Evolutionary conservation across 1,140 invertebrate genomes (phyloP), one percentile per base, ranked within the genome.

Genomic region (Temnothorax nylanderi): DNA sequence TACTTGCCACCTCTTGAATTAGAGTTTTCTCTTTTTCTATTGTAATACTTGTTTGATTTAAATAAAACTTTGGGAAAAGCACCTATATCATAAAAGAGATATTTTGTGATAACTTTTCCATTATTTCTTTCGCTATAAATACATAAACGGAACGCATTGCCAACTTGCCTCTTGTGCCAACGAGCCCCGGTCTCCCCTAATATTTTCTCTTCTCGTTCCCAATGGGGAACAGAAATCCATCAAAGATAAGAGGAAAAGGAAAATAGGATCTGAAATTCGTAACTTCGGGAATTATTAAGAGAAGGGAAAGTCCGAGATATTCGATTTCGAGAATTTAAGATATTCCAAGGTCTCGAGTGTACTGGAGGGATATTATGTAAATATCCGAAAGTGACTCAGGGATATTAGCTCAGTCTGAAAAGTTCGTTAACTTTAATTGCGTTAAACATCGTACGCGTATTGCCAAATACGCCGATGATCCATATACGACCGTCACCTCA

Each of bases 381-480:
- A 62, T 32, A 13, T 77, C 41, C 16, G 37, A 62, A 26, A 1
- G 21, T 47, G 56, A 32, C n/a, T 54, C 32, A 21, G 16, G 49
- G 16, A 54, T 41, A 54, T 80, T 37, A 41, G 34, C 21, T 11
- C 8, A 54, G 34, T 26, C 49, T 69, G 32, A 71, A 54, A 41
- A 71, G 34, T 21, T 69, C 34, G 37, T 71, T 54, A 81, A 71
- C 32, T 81, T 71, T 56, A 54, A 75, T 75, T 60, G 16, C 54
- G 37, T 84, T 34, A 49, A 26, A 26, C 26, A 21, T 26, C 18
- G 11, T 16, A n/a, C 18, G 8, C 16, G n/a, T 80, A 13, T 80
- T 80, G 21, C 34, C 47, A 71, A 81, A 81, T n/a, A 16, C n/a
- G n/a, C 8, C 7, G 21, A 21, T 10, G 65, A 60, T 74, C 34